These are phyloP conservation scores for Camponotus floridanus DNA, from an alignment of 1,140 invertebrate genomes.

Conservation along the genomic window DNA sequence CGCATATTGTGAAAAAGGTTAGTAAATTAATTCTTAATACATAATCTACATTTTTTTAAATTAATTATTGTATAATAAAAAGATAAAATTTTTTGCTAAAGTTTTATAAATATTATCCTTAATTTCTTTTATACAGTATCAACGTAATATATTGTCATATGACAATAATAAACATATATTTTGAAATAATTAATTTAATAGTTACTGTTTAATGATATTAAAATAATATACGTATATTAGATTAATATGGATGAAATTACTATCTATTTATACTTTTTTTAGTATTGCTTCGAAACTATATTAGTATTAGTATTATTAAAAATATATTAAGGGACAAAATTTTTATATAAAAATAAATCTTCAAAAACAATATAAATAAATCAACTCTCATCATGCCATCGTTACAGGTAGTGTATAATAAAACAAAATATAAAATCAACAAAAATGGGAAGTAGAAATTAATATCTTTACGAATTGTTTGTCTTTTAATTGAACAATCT, in stretches of 20 bases:
- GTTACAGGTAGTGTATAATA: neutral
- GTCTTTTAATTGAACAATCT: neutral
- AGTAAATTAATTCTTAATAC: slow-evolving; percentile 71
- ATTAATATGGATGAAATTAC: neutral
- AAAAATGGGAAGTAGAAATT: neutral
- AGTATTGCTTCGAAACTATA: neutral
- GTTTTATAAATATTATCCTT: neutral
- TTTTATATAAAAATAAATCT: too few species aligned
- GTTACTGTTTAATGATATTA: too few species aligned
- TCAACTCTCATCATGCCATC: neutral
- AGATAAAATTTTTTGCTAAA: neutral
- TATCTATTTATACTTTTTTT: neutral
- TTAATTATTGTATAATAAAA: slow-evolving; percentile 24
- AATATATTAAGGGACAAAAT: too few species aligned
- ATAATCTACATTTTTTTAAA: neutral
- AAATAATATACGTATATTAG: neutral
- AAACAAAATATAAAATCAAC: neutral
- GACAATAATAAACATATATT: neutral
- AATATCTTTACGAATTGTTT: neutral
- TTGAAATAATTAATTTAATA: slow-evolving; percentile 23
- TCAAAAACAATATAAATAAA: neutral
- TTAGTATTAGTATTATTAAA: too few species aligned
- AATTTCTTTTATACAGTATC: neutral
- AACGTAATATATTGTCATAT: neutral
- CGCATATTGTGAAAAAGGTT: slow-evolving; percentile 97